These are phyloP conservation scores for Sus scrofa DNA, from an alignment of 2,113 vertebrate species.

Conservation along the genomic window T2T-Sscrofa CM000827.6:76533001-76533500, in stretches of 20 bases:
- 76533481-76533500: constrained; percentile 18
- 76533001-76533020: neutral
- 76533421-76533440: constrained; percentile 56
- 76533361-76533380: constrained; percentile 8
- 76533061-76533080: too few relatives aligned
- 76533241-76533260: too few relatives aligned
- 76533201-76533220: too few relatives aligned
- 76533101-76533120: too few relatives aligned
- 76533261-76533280: neutral
- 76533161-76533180: too few relatives aligned
- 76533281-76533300: neutral
- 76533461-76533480: neutral
- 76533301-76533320: constrained; percentile 49
- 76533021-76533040: too few relatives aligned
- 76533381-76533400: neutral
- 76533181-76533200: too few relatives aligned
- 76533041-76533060: too few relatives aligned
- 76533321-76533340: neutral
- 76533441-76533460: neutral
- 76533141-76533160: too few relatives aligned
- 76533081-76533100: too few relatives aligned
- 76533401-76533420: neutral
- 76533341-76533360: constrained; percentile 17
- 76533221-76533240: too few relatives aligned
- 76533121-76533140: too few relatives aligned